phyloP scores from a whole-genome alignment of 2,113 vertebrate genomes.

The Brachyhypopomus occidentalis region DNA sequence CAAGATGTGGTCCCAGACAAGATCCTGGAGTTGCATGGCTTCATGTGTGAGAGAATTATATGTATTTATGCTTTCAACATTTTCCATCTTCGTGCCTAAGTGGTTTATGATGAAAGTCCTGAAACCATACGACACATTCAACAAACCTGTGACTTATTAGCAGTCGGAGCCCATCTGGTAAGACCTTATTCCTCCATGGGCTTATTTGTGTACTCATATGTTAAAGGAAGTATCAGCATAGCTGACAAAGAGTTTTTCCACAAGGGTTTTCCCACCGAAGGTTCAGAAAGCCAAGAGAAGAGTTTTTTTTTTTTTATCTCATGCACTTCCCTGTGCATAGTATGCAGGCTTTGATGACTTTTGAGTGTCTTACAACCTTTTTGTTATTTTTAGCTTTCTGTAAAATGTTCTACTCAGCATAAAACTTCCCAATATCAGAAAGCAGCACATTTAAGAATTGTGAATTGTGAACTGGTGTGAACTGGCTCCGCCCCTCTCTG shows the following conservation, averaged over 20 bases:
- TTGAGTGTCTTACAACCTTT: no score
- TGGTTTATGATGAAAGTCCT: not conserved
- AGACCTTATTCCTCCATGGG: not conserved
- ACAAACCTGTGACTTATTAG: conserved; percentile 12
- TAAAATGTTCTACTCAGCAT: no score
- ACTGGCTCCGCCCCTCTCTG: no score
- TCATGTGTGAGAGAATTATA: not conserved
- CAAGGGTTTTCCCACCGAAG: not conserved
- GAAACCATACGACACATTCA: conserved; percentile 1
- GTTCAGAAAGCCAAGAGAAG: no score
- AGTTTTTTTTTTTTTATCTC: no score
- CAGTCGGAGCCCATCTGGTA: not conserved
- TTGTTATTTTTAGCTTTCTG: no score
- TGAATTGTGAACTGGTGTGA: no score
- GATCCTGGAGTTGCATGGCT: not conserved
- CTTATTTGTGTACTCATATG: not conserved
- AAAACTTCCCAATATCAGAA: no score
- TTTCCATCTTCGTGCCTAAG: not conserved
- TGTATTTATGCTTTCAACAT: conserved; percentile 4
- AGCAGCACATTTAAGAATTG: no score
- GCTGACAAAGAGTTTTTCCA: not conserved
- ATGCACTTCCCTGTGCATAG: no score
- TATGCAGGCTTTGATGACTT: no score
- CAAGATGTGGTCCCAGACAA: not conserved
- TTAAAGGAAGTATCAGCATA: not conserved